A percentile compares a stretch with the other conserved stretches of the same genome.
Evolutionary conservation across 2,888 invertebrate genomes (phyloP).

Genomic region (Ennomos erosarius): DNA sequence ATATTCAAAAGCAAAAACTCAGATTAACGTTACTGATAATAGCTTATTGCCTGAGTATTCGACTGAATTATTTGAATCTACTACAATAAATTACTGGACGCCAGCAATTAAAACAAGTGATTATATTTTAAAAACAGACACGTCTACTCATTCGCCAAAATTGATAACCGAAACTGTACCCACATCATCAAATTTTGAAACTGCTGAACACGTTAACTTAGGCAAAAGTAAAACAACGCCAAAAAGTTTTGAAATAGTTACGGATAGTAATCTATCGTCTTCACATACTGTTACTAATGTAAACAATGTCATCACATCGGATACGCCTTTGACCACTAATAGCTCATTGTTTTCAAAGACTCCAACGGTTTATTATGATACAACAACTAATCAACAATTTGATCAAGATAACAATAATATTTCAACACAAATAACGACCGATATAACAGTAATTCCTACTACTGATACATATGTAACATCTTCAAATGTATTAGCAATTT

Average conservation of each 20-base stretch:
- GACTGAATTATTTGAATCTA: constrained; percentile 1
- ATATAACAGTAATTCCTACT: not conserved
- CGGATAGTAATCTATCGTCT: constrained; percentile 1
- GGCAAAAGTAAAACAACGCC: constrained; percentile 2
- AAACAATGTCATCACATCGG: not conserved
- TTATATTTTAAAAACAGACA: not conserved
- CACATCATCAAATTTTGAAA: not conserved
- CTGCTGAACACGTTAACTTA: not conserved
- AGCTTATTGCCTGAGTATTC: not conserved
- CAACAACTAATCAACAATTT: not conserved
- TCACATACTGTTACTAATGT: constrained; percentile 2
- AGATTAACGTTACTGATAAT: not conserved
- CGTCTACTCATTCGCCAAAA: constrained; percentile 3
- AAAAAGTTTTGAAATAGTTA: not conserved
- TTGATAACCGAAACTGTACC: not conserved
- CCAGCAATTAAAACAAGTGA: not conserved
- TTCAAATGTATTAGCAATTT: not conserved
- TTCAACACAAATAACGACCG: constrained; percentile 1
- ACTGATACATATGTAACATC: not conserved
- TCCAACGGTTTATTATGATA: constrained; percentile 1
- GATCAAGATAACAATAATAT: not conserved
- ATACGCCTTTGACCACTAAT: not conserved
- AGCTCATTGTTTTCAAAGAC: not conserved
- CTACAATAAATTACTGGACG: not conserved
- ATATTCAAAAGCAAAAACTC: constrained; percentile 5